Conservation (phyloP, 2,113 vertebrate genomes). For the Leptodactylus fuscus region DNA sequence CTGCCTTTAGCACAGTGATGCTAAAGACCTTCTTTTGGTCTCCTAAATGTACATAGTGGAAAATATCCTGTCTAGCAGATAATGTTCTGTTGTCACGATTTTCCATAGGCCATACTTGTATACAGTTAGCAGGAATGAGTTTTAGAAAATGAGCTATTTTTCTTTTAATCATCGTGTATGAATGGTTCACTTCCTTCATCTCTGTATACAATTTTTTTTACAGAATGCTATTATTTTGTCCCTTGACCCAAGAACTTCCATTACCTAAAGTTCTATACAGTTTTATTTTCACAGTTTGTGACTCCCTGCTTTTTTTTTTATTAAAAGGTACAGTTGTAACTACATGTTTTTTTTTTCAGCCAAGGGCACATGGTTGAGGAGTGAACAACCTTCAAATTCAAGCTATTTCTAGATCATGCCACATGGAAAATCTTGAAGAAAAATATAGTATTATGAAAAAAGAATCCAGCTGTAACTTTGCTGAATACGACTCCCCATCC, state of each 20-base stretch:
- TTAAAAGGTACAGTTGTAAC: constrained; percentile 36
- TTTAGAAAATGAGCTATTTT: background rate
- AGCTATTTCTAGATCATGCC: constrained; percentile 28
- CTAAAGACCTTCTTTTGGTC: too few relatives aligned
- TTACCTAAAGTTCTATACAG: constrained; percentile 17
- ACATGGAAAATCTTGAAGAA: background rate
- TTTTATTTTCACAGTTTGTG: constrained; percentile 43
- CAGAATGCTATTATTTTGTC: constrained; percentile 16
- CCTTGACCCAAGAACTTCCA: constrained; percentile 22
- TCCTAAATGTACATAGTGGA: background rate
- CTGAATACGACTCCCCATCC: background rate
- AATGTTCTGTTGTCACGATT: background rate
- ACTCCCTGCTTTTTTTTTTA: constrained; percentile 3
- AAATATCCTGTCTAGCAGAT: too few relatives aligned
- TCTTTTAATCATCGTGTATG: constrained; percentile 20
- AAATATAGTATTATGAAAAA: background rate
- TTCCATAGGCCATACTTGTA: background rate
- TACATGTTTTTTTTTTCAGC: constrained; percentile 9
- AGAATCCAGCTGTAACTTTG: background rate
- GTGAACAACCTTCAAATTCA: constrained; percentile 6
- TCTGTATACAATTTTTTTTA: background rate
- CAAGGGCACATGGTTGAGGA: constrained; percentile 12
- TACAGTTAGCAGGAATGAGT: background rate
- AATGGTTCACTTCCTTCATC: constrained; percentile 19
- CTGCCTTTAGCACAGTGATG: too few relatives aligned